Evolutionary conservation across 1,140 invertebrate genomes (phyloP).

Genomic region (Anastrepha obliqua): DNA sequence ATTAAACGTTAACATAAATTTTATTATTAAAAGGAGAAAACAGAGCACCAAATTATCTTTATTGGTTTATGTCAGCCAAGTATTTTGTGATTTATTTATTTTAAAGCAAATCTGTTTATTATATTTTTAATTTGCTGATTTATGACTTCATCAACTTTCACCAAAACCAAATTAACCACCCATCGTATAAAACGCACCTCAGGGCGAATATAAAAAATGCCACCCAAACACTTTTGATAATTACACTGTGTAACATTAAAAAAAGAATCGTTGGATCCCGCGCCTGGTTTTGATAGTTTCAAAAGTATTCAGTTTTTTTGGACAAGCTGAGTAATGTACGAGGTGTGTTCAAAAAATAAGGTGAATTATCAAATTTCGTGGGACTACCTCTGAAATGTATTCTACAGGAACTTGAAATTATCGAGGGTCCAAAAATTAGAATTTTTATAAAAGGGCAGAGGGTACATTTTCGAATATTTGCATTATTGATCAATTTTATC

Average conservation of each 20-base stretch:
- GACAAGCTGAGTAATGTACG: too few species aligned
- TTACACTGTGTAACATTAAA: constrained; percentile 30
- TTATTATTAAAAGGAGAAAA: neutral
- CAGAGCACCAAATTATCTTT: neutral
- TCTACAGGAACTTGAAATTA: too few species aligned
- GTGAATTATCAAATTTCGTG: too few species aligned
- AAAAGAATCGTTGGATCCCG: neutral
- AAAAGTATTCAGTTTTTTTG: too few species aligned
- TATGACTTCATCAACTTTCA: constrained; percentile 47
- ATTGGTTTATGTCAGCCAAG: neutral
- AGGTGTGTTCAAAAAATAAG: too few species aligned
- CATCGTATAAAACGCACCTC: neutral
- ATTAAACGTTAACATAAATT: neutral
- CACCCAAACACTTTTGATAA: constrained; percentile 29
- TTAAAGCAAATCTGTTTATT: constrained; percentile 20
- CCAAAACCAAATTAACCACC: constrained; percentile 6
- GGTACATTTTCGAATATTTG: too few species aligned
- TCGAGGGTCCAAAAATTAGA: too few species aligned
- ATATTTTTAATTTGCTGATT: constrained; percentile 43
- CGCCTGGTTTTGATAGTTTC: too few species aligned
- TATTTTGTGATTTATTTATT: constrained; percentile 4
- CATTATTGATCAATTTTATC: too few species aligned
- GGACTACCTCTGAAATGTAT: too few species aligned
- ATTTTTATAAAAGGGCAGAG: too few species aligned
- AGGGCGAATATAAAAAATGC: neutral